Evolutionary conservation across 2,888 invertebrate genomes (phyloP).

Genomic region (Lottia gigantea): DNA sequence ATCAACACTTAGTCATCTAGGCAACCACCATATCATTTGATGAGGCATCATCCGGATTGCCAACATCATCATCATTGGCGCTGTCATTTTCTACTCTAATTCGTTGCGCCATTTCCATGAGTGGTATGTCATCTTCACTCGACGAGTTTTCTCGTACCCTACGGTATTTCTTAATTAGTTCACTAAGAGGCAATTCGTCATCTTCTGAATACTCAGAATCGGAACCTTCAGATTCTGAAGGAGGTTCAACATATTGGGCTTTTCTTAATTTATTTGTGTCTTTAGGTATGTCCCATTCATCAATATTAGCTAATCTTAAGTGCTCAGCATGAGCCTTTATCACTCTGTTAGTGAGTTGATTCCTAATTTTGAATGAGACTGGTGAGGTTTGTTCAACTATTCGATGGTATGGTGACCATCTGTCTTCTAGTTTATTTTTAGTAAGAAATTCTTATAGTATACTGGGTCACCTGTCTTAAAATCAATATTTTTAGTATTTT

Average conservation of each 20-base stretch:
- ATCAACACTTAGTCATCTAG: too few relatives aligned
- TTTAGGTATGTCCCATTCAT: constrained; percentile 12
- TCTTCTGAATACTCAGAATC: not conserved
- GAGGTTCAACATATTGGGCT: constrained; percentile 21
- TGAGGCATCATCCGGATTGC: too few relatives aligned
- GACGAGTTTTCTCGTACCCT: constrained; percentile 14
- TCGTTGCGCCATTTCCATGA: constrained; percentile 21
- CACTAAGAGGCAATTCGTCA: not conserved
- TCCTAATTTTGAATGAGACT: constrained; percentile 19
- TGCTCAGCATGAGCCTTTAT: constrained; percentile 21
- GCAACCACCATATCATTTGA: too few relatives aligned
- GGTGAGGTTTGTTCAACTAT: constrained; percentile 30
- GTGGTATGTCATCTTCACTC: constrained; percentile 21
- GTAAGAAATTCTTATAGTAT: constrained; percentile 26
- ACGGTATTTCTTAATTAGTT: not conserved
- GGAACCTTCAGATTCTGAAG: not conserved
- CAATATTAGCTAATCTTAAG: constrained; percentile 22
- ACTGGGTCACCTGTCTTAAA: constrained; percentile 33
- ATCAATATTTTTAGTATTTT: constrained; percentile 22
- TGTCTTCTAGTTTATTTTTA: constrained; percentile 28
- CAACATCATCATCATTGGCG: too few relatives aligned
- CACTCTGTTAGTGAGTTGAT: constrained; percentile 2
- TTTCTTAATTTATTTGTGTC: constrained; percentile 10
- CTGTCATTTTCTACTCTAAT: too few relatives aligned
- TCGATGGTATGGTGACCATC: constrained; percentile 32